Base-by-base conservation (phyloP, 2,113 vertebrate genomes). In the Procapra przewalskii region DNA sequence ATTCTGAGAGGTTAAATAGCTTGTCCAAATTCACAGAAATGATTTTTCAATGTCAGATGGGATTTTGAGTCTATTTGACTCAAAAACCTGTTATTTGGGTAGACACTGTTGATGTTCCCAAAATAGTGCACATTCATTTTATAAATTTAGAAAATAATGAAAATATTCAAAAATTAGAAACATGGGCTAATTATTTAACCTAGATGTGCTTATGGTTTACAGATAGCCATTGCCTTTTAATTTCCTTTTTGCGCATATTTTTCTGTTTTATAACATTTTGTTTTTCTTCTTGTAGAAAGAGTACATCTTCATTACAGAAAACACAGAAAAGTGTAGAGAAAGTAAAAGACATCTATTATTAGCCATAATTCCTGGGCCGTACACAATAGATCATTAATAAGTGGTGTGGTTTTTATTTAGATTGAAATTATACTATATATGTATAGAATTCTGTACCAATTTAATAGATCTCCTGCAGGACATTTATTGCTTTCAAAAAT, bases 111-210 rank as follows among this genome's bases (percentile, higher is more conserved):
- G 31, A 95, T 91, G 6, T 62, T 17, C 23, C 33, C 15, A 21
- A 27, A 85, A 48, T 6, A 91, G 13, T 88, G 8, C 31, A 55
- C 25, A 17, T 31, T 80, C 15, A 60, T 54, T 90, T 88, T 48
- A 80, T 9, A 91, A 85, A 87, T 60, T 54, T 82, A 77, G 27
- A 14, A 83, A 92, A 45, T 13, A 84, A 60, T 3, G 59, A 8
- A 64, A 80, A 64, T 31, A 43, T 36, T 77, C 82, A 31, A 86
- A 97, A 81, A 62, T 21, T 67, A 5, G 67, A 91, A 96, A 6
- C 2, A 19, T 5, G 31, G 7, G 27, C 23, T 48, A 82, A 85
- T 27, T 48, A 87, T 64, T 87, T 82, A 83, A 45, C 43, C 7
- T 27, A 4, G 3, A 85, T 2, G 3, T 75, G 0, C 0, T 82